Percentiles rank a stretch among this genome's conserved stretches.
Conservation (phyloP, 1,140 invertebrate species). For the Tenebrio molitor region DNA sequence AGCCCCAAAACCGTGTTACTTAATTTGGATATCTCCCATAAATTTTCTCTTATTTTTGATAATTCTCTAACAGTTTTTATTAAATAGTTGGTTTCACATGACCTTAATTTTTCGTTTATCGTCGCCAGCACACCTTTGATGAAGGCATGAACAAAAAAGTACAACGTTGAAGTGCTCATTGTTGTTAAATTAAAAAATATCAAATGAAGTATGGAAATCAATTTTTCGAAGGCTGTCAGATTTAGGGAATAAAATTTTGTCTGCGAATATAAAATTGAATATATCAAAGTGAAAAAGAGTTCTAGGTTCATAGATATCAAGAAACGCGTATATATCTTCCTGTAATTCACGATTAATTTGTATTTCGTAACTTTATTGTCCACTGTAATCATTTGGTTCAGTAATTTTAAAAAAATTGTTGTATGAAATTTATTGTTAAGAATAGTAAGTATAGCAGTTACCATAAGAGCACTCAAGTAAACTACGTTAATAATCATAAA, state of each 20-base stretch:
- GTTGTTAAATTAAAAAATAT: neutral
- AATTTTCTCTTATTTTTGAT: neutral
- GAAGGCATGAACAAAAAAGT: neutral
- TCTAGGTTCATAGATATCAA: neutral
- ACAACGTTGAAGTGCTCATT: neutral
- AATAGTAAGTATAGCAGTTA: neutral
- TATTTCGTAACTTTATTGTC: neutral
- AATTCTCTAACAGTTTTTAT: neutral
- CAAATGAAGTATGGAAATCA: neutral
- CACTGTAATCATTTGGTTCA: neutral
- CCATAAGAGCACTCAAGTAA: neutral
- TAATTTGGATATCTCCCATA: neutral
- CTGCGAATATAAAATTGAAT: neutral
- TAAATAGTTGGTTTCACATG: neutral
- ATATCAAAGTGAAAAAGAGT: neutral
- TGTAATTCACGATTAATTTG: neutral
- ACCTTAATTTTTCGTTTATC: neutral
- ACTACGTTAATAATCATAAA: neutral
- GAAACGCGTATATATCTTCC: neutral
- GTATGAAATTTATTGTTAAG: neutral
- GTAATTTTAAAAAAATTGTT: neutral
- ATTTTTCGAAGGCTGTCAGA: neutral
- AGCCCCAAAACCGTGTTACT: neutral
- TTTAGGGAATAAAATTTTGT: neutral
- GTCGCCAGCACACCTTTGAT: neutral